phyloP scores from a whole-genome alignment of 1,140 invertebrate species.

The Drosophila malerkotliana region DNA sequence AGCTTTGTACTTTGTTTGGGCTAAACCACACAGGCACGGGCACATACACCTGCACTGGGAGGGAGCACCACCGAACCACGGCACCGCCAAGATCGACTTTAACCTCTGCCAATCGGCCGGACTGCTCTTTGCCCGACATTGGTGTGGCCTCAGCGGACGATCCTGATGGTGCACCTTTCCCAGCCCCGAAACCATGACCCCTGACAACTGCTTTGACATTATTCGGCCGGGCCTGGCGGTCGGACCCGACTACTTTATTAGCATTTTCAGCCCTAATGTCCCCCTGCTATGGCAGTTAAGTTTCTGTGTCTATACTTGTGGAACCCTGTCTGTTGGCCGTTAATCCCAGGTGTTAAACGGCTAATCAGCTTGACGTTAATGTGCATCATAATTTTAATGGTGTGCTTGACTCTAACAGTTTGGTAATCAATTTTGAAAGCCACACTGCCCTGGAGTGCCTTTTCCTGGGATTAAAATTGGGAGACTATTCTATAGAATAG shows the following conservation, averaged over 20 bases:
- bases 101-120: too few relatives aligned
- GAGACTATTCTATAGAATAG: too few relatives aligned
- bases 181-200: not conserved
- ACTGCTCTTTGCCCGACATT: not conserved
- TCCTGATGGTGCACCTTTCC: too few relatives aligned
- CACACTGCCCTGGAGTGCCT: too few relatives aligned
- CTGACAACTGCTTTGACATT: not conserved
- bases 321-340: not conserved
- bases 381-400: not conserved
- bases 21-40: not conserved
- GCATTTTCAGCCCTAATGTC: too few relatives aligned
- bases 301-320: too few relatives aligned
- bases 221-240: too few relatives aligned
- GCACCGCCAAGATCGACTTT: not conserved
- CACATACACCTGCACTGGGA: too few relatives aligned
- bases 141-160: too few relatives aligned
- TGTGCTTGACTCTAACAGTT: not conserved
- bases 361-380: not conserved
- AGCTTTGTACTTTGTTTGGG: conserved; percentile 66
- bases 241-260: too few relatives aligned
- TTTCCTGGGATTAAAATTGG: too few relatives aligned
- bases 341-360: not conserved
- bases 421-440: not conserved
- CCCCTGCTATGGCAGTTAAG: not conserved
- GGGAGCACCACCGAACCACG: not conserved